Evolutionary conservation across 1,140 invertebrate species (phyloP), one percentile per base, ranked within the genome.

Genomic region (Luehdorfia chinensis): DNA sequence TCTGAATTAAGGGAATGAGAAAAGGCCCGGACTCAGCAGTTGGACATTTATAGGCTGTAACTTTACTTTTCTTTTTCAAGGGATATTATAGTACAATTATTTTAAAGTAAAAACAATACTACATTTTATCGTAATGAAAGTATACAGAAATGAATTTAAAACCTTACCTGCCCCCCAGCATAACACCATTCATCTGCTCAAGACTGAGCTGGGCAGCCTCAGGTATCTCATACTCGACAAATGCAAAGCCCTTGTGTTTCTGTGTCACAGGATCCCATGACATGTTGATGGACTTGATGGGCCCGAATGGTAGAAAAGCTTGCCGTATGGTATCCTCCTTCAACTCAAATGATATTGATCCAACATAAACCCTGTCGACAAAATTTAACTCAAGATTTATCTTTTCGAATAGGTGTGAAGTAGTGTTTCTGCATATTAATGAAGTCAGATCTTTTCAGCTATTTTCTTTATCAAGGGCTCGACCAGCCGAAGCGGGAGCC

Each of bases 191-290:
- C 98, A 99, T 99, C 88, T 99, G 97, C 87, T 99, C 98, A 48
- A 99, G 88, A 11, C 97, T 97, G 34, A 99, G 88, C 88, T 99
- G 97, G 1, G 98, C 98, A 7, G 98, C 98, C 88, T 99, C 98
- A 0, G 98, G 98, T 63, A 99, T 96, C 84, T 99, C 98, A 85
- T 99, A 99, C 80, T 99, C 98, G 9, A 99, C 97, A 88, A 99
- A 99, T 3, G 98, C 98, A 87, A 99, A 99, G 8, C 98, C 98
- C 88, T 99, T 99, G 88, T 99, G 98, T 84, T 99, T 99, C 87
- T 99, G 97, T 1, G 98, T 99, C 7, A 98, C 93, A 0, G 97
- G 96, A 90, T 99, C 98, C 96, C 97, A 99, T 0, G 96, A 98
- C 96, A 99, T 98, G 85, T 99, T 99, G 66, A 99, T 99, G 11